Evolutionary conservation across 2,797 vertebrate species (phyloP).

Genomic region (Dallia pectoralis): DNA sequence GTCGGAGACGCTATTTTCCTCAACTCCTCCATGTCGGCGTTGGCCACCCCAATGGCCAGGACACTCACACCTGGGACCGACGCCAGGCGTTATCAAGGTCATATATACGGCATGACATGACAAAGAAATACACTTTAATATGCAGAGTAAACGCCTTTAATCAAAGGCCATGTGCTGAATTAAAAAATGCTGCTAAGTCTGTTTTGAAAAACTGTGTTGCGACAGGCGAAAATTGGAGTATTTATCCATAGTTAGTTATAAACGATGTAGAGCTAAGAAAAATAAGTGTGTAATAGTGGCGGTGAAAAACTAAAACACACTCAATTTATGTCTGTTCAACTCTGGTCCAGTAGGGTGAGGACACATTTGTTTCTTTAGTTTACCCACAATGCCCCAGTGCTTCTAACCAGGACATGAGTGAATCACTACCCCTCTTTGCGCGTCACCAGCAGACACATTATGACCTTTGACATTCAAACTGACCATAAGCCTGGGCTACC

Average conservation of each 20-base stretch:
- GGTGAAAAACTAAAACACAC: too few relatives aligned
- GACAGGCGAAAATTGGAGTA: too few relatives aligned
- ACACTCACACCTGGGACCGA: constrained; percentile 77
- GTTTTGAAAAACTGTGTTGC: too few relatives aligned
- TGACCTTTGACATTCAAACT: constrained; percentile 26
- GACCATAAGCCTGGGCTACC: constrained; percentile 81
- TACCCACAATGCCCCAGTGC: too few relatives aligned
- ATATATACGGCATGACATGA: not conserved
- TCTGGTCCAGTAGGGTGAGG: too few relatives aligned
- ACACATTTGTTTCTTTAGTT: too few relatives aligned
- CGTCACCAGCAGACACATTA: not conserved
- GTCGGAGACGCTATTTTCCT: constrained; percentile 75
- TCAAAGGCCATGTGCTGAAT: not conserved
- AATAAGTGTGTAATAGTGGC: too few relatives aligned
- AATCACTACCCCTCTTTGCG: not conserved
- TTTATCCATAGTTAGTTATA: too few relatives aligned
- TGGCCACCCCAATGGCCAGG: constrained; percentile 79
- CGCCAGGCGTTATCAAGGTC: not conserved
- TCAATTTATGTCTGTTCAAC: too few relatives aligned
- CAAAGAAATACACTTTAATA: not conserved
- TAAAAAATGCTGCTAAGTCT: too few relatives aligned
- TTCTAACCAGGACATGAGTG: too few relatives aligned
- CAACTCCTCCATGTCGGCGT: constrained; percentile 80
- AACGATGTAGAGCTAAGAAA: too few relatives aligned
- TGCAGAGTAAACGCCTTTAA: not conserved